A percentile compares a stretch with the other conserved stretches of the same genome.
phyloP scores from a whole-genome alignment of 2,113 vertebrate species.

The Zosterops borbonicus region DNA sequence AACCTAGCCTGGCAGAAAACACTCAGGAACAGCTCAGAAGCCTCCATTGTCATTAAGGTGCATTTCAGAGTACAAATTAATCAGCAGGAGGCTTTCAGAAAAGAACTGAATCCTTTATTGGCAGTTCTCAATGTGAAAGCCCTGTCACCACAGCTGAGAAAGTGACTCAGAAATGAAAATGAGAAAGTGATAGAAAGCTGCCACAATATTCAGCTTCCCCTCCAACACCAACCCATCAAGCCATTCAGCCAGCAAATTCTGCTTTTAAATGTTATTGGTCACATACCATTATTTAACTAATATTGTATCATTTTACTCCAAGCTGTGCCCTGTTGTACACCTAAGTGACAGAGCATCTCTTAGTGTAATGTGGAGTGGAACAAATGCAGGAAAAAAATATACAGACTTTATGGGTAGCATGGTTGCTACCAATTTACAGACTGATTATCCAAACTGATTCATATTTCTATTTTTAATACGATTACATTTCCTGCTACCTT shows the following conservation, averaged over 20 bases:
- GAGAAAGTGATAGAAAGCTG: not conserved
- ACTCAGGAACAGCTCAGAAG: not conserved
- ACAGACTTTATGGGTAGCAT: not conserved
- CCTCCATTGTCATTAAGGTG: not conserved
- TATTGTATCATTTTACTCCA: not conserved
- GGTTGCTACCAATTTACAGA: not conserved
- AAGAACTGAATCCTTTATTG: not conserved
- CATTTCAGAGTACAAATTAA: slow-evolving; percentile 23
- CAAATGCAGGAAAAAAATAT: not conserved
- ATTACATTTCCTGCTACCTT: slow-evolving; percentile 22
- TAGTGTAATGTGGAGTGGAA: not conserved
- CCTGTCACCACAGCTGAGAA: not conserved
- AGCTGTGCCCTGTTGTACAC: not conserved
- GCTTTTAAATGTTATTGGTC: slow-evolving; percentile 42
- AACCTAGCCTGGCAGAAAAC: not conserved
- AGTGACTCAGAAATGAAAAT: slow-evolving; percentile 43
- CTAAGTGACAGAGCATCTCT: not conserved
- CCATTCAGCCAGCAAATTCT: not conserved
- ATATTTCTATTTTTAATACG: slow-evolving; percentile 13
- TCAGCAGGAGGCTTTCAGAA: slow-evolving; percentile 17
- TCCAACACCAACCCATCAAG: not conserved
- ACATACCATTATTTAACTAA: slow-evolving; percentile 46
- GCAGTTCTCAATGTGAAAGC: slow-evolving; percentile 8
- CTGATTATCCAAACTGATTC: not conserved
- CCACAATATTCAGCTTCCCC: not conserved